Conservation (phyloP, 2,113 vertebrate species). For the Larimichthys crocea region DNA sequence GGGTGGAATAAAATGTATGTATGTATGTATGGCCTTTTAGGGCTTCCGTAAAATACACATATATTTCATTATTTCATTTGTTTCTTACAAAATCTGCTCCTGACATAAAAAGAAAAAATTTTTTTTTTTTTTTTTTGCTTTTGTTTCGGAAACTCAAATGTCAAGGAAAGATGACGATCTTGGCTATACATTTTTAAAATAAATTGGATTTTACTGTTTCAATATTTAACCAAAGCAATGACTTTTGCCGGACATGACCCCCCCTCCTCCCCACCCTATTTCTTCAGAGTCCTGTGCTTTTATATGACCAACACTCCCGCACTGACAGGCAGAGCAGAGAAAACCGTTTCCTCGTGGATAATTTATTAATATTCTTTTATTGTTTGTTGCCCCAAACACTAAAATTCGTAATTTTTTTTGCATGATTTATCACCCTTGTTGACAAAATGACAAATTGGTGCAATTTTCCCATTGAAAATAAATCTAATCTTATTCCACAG, state of each 20-base stretch:
- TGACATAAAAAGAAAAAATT: not conserved
- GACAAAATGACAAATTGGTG: not conserved
- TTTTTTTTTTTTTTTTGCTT: not conserved
- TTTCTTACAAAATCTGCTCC: not conserved
- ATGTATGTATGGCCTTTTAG: too few relatives aligned
- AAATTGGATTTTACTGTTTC: not conserved
- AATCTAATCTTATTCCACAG: not conserved
- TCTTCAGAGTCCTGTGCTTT: not conserved
- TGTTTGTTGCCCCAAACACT: not conserved
- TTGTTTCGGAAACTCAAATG: not conserved
- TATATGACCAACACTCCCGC: too few relatives aligned
- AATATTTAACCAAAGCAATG: not conserved
- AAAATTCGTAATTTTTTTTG: not conserved
- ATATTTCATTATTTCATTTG: not conserved
- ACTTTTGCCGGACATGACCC: not conserved
- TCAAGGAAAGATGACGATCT: not conserved
- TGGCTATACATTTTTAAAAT: not conserved
- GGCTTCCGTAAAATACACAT: too few relatives aligned
- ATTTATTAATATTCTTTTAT: not conserved
- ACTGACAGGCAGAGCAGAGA: too few relatives aligned
- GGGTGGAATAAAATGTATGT: too few relatives aligned
- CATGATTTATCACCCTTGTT: not conserved
- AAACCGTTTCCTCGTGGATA: not conserved
- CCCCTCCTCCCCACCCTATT: too few relatives aligned
- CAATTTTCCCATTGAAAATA: not conserved